These are phyloP conservation scores for Onychorhynchus coronatus DNA, from an alignment of 2,113 vertebrate genomes.

Conservation along the genomic window DNA sequence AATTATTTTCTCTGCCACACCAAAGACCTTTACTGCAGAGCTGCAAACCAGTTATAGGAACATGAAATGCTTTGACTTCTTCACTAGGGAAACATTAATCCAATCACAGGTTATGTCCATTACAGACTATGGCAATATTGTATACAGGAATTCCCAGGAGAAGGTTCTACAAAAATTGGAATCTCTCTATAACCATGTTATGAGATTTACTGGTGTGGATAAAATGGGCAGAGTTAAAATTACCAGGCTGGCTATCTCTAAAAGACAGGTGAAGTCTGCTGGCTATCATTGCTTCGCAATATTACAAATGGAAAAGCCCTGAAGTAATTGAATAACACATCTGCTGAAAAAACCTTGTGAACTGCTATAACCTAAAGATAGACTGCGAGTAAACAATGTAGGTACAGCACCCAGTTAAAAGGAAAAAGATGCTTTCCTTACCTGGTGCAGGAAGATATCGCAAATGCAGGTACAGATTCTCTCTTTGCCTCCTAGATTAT, in stretches of 20 bases:
- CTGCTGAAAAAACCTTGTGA: slow-evolving; percentile 64
- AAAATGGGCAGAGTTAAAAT: slow-evolving; percentile 72
- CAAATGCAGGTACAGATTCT: slow-evolving; percentile 13
- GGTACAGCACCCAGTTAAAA: slow-evolving; percentile 3
- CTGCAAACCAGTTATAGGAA: slow-evolving; percentile 66
- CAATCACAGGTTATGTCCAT: slow-evolving; percentile 71
- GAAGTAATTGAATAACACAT: slow-evolving; percentile 73
- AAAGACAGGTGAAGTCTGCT: slow-evolving; percentile 71
- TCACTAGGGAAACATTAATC: slow-evolving; percentile 69
- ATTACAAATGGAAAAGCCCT: slow-evolving; percentile 71
- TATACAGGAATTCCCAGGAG: slow-evolving; percentile 64
- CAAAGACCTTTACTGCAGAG: slow-evolving; percentile 57
- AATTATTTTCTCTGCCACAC: slow-evolving; percentile 60
- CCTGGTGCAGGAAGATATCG: slow-evolving; percentile 6
- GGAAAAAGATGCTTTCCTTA: slow-evolving; percentile 31
- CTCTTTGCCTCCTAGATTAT: not conserved
- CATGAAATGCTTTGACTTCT: slow-evolving; percentile 70
- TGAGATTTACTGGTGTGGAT: slow-evolving; percentile 71
- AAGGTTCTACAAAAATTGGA: slow-evolving; percentile 67
- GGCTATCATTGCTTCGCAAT: slow-evolving; percentile 64
- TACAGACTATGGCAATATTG: slow-evolving; percentile 70
- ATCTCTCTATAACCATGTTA: slow-evolving; percentile 72
- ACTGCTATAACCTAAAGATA: slow-evolving; percentile 54
- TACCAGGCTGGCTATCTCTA: slow-evolving; percentile 69
- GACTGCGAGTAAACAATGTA: slow-evolving; percentile 49